phyloP scores from a whole-genome alignment of 2,113 vertebrate genomes.

The Prinia subflava region DNA sequence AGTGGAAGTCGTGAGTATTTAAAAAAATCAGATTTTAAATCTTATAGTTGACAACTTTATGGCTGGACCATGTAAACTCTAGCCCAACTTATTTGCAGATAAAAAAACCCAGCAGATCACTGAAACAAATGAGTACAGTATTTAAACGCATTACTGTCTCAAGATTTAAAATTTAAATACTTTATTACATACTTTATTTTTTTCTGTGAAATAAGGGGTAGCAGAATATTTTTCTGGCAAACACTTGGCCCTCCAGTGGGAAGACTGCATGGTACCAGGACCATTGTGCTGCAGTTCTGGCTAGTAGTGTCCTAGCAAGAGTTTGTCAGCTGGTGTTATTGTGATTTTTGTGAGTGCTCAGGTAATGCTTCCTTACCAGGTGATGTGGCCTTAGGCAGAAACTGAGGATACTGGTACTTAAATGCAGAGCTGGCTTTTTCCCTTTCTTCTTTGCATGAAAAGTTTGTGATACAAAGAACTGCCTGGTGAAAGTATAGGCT shows the following conservation, averaged over 20 bases:
- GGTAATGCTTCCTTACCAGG: not conserved
- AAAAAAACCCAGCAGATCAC: not conserved
- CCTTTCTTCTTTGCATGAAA: not conserved
- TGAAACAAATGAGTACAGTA: conserved; percentile 3
- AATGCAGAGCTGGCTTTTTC: conserved; percentile 26
- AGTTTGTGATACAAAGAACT: not conserved
- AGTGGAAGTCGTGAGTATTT: not conserved
- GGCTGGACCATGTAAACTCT: not conserved
- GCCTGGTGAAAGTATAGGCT: not conserved
- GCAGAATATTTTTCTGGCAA: not conserved
- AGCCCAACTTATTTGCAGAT: not conserved
- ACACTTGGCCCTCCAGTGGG: not conserved
- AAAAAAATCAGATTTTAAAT: not conserved
- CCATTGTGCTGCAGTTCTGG: not conserved
- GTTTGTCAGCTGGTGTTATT: not conserved
- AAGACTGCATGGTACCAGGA: not conserved
- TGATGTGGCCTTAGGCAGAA: conserved; percentile 1
- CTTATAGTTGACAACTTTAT: not conserved
- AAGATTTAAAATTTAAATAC: not conserved
- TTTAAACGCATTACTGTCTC: not conserved
- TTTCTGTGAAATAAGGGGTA: not conserved
- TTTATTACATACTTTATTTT: not conserved
- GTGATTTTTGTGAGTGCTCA: not conserved
- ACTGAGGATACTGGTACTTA: not conserved
- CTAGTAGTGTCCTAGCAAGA: not conserved